Evolutionary conservation across 2,113 vertebrate genomes (phyloP), one percentile per base, ranked within the genome.

Genomic region (Pomatostomus ruficeps): DNA sequence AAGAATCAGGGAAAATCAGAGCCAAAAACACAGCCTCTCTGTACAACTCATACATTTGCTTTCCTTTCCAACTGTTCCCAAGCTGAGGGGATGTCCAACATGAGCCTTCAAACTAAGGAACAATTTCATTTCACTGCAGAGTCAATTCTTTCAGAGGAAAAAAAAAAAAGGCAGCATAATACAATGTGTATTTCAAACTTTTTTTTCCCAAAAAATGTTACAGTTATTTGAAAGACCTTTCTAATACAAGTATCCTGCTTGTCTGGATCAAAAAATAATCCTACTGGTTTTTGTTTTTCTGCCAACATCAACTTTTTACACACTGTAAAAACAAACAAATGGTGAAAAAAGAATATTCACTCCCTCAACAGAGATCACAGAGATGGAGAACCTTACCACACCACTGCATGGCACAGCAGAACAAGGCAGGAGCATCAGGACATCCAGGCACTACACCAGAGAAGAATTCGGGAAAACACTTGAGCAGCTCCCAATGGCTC

Each of bases 261-360:
- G n/a, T 78, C 58, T 36, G 40, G 46, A 82, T 84, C 10, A 73
- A 68, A 55, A 36, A 62, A 58, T 5, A 58, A 35, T 35, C 49
- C 40, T 86, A 75, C 40, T 38, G 9, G 2, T 38, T 92, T 93
- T 88, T 86, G 43, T 48, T 89, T 59, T 71, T 82, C 28, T 79
- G 83, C 67, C 88, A 96, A 86, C 29, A 88, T 31, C 61, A 93
- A 86, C 68, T 88, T 93, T 89, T 95, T 72, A 78, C 87, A 65
- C 33, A 26, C 38, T 82, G 24, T 71, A 73, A 86, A 95, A 96
- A 81, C 21, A 93, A 95, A 72, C 35, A 67, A 74, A 74, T 1
- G 0, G 14, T 65, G 61, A 71, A 79, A 88, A 92, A 95, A 51
- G 54, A 88, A 45, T 61, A 91, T 82, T 95, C 36, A 12, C 35